A percentile compares a stretch with the other conserved stretches of the same genome.
Conservation (phyloP, 1,140 invertebrate genomes). For the Proctacanthus coquilletti region DNA sequence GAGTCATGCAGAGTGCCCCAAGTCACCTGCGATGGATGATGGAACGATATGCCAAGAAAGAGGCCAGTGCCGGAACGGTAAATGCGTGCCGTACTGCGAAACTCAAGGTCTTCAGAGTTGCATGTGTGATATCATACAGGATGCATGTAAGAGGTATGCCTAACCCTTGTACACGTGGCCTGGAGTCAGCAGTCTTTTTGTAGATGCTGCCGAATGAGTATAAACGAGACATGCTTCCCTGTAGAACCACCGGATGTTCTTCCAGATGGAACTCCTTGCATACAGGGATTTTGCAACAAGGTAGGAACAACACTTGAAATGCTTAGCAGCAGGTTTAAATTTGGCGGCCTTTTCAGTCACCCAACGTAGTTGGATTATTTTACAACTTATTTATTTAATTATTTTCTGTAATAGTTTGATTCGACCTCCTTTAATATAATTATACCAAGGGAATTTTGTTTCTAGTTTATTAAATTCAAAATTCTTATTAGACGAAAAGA, state of each 20-base stretch:
- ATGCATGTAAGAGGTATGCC: slow-evolving; percentile 26
- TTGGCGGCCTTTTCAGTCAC: too few species aligned
- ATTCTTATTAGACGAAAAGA: too few species aligned
- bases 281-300: slow-evolving; percentile 90
- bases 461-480: too few species aligned
- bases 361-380: too few species aligned
- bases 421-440: too few species aligned
- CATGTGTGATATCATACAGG: slow-evolving; percentile 83
- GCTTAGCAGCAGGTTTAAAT: too few species aligned
- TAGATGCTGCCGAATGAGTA: slow-evolving; percentile 73
- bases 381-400: too few species aligned
- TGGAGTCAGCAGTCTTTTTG: not conserved
- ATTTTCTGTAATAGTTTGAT: too few species aligned
- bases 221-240: slow-evolving; percentile 83
- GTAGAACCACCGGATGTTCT: slow-evolving; percentile 74
- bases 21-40: slow-evolving; percentile 70
- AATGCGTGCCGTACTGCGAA: slow-evolving; percentile 86
- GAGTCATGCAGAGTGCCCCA: slow-evolving; percentile 37
- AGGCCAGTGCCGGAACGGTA: slow-evolving; percentile 68
- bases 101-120: slow-evolving; percentile 81
- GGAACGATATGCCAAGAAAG: slow-evolving; percentile 75
- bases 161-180: too few species aligned
- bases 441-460: too few species aligned
- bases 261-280: slow-evolving; percentile 86
- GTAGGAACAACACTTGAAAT: slow-evolving; percentile 41